phyloP scores from a whole-genome alignment of 1,140 invertebrate species.

The Lepidurus couesii region DNA sequence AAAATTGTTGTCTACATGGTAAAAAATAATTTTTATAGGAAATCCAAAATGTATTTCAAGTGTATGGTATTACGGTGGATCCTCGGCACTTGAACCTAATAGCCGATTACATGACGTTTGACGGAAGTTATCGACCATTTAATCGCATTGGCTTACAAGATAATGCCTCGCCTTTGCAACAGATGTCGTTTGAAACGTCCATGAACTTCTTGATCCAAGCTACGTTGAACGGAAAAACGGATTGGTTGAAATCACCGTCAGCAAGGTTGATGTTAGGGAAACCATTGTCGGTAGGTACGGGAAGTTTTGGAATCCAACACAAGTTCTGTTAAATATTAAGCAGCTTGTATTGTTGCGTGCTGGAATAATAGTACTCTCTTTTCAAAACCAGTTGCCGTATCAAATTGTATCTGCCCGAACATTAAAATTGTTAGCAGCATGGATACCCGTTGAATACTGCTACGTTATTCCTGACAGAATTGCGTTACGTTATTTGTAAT shows the following conservation, averaged over 20 bases:
- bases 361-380: neutral
- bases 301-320: slow-evolving; percentile 59
- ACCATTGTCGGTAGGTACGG: slow-evolving; percentile 76
- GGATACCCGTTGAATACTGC: too few relatives aligned
- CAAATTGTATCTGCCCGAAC: too few relatives aligned
- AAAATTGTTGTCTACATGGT: neutral
- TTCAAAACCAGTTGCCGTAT: neutral
- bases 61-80: slow-evolving; percentile 94
- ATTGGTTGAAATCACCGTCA: slow-evolving; percentile 78
- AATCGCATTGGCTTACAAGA: slow-evolving; percentile 83
- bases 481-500: too few relatives aligned
- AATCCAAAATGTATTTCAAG: slow-evolving; percentile 86
- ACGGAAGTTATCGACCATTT: slow-evolving; percentile 81
- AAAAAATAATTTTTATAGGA: slow-evolving; percentile 52
- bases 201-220: slow-evolving; percentile 79
- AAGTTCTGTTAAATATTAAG: slow-evolving; percentile 32
- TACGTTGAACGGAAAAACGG: slow-evolving; percentile 58
- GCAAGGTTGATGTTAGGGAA: slow-evolving; percentile 81
- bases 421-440: too few relatives aligned
- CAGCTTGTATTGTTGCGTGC: neutral
- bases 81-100: slow-evolving; percentile 85
- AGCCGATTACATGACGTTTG: slow-evolving; percentile 97
- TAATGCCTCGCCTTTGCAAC: slow-evolving; percentile 85
- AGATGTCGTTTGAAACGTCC: slow-evolving; percentile 97
- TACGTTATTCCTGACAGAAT: too few relatives aligned